Percentiles rank a stretch among this genome's conserved stretches.
These are phyloP conservation scores for Menidia menidia DNA, from an alignment of 2,797 vertebrate species.

Conservation along the genomic window DNA sequence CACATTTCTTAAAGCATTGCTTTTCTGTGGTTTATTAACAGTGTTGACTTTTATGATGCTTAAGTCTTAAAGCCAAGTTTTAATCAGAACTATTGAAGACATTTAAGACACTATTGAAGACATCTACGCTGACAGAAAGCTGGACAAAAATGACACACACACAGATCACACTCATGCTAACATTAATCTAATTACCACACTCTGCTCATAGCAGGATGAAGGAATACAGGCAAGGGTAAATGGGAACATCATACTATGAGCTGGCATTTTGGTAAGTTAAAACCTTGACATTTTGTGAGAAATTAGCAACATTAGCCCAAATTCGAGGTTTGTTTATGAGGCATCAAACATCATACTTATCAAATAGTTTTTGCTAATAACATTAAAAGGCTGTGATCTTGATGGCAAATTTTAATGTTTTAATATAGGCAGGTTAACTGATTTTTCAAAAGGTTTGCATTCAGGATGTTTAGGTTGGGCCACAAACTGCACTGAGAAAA, in stretches of 20 bases:
- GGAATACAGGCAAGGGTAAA: not conserved
- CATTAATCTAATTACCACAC: not conserved
- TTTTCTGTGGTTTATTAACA: not conserved
- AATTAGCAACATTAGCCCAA: conserved; percentile 7
- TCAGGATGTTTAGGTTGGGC: no score
- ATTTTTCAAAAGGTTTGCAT: no score
- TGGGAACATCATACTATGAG: conserved; percentile 5
- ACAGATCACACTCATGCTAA: not conserved
- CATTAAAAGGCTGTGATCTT: no score
- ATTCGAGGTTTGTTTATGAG: not conserved
- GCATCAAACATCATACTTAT: not conserved
- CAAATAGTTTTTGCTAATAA: no score
- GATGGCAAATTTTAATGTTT: no score
- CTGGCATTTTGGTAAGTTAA: conserved; percentile 3
- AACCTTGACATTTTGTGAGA: conserved; percentile 2
- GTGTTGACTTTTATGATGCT: not conserved
- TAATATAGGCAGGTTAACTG: no score
- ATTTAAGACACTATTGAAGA: no score
- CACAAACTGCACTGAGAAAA: no score
- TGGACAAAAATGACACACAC: not conserved
- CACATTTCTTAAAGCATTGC: not conserved
- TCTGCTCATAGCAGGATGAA: not conserved
- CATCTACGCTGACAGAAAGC: conserved; percentile 3
- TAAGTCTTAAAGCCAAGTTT: not conserved
- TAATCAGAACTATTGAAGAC: not conserved